A percentile compares a stretch with the other conserved stretches of the same genome.
These are phyloP conservation scores for Yponomeuta sedellus DNA, from an alignment of 2,888 invertebrate species.

Conservation along the genomic window DNA sequence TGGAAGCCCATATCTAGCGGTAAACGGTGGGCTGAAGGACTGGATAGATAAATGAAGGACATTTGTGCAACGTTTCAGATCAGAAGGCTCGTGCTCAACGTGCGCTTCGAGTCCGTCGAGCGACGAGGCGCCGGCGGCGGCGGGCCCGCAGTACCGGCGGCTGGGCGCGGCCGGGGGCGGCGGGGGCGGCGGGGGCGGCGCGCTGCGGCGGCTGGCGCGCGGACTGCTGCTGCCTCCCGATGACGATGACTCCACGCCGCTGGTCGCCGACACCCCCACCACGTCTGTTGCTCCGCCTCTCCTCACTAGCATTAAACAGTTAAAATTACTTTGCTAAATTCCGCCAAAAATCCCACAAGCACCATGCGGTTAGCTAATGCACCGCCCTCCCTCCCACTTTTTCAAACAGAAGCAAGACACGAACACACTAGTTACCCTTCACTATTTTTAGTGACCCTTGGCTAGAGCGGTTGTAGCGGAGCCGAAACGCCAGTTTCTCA, in stretches of 20 bases:
- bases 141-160: conserved; percentile 88
- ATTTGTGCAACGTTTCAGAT: background rate
- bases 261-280: conserved; percentile 81
- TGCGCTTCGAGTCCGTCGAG: conserved; percentile 79
- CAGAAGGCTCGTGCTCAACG: conserved; percentile 14
- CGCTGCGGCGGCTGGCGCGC: conserved; percentile 83
- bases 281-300: conserved; percentile 44
- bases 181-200: conserved; percentile 77
- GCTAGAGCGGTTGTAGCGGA: too few species aligned
- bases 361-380: too few species aligned
- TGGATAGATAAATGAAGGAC: background rate
- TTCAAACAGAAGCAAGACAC: too few species aligned
- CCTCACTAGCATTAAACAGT: too few species aligned
- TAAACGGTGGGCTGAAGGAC: too few species aligned
- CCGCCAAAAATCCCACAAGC: too few species aligned
- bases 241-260: conserved; percentile 84
- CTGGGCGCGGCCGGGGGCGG: conserved; percentile 83
- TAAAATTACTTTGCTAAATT: too few species aligned
- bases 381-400: too few species aligned
- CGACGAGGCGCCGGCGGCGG: conserved; percentile 92
- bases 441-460: too few species aligned
- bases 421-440: too few species aligned
- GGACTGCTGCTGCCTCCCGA: conserved; percentile 67
- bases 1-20: too few species aligned
- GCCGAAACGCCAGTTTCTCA: too few species aligned